A percentile compares a stretch with the other conserved stretches of the same genome.
phyloP scores from a whole-genome alignment of 2,113 vertebrate genomes.

The Brachypteracias leptosomus region DNA sequence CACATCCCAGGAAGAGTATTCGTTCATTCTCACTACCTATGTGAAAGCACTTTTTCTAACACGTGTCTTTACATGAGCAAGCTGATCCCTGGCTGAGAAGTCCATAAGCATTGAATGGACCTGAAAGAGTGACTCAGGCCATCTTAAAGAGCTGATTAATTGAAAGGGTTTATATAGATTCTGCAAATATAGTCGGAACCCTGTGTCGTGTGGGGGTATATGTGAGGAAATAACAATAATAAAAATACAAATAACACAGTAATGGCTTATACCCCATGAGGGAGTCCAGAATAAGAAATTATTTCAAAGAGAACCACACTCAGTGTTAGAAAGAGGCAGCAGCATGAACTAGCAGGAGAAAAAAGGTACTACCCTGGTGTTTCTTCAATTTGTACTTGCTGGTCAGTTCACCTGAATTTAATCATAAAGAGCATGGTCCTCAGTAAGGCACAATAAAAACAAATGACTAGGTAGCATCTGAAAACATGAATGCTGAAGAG shows the following conservation, averaged over 20 bases:
- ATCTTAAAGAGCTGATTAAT: background rate
- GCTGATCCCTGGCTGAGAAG: background rate
- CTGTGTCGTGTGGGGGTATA: rapidly evolving
- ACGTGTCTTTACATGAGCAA: background rate
- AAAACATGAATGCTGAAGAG: background rate
- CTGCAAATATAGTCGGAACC: background rate
- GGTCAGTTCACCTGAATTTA: background rate
- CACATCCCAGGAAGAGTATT: background rate
- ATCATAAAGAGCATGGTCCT: background rate
- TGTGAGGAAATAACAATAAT: background rate
- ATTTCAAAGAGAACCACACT: background rate
- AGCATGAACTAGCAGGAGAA: background rate
- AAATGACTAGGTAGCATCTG: background rate
- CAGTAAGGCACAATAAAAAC: background rate
- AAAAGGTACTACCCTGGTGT: background rate
- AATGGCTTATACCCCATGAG: background rate
- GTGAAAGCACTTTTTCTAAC: background rate
- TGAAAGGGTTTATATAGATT: background rate
- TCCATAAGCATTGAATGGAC: background rate
- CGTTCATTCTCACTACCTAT: background rate
- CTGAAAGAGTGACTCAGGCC: background rate
- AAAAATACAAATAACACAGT: background rate
- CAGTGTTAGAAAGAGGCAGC: background rate
- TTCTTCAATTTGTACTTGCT: background rate
- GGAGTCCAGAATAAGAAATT: background rate